phyloP scores from a whole-genome alignment of 2,888 invertebrate species.

The Drosophila paramelanica region DNA sequence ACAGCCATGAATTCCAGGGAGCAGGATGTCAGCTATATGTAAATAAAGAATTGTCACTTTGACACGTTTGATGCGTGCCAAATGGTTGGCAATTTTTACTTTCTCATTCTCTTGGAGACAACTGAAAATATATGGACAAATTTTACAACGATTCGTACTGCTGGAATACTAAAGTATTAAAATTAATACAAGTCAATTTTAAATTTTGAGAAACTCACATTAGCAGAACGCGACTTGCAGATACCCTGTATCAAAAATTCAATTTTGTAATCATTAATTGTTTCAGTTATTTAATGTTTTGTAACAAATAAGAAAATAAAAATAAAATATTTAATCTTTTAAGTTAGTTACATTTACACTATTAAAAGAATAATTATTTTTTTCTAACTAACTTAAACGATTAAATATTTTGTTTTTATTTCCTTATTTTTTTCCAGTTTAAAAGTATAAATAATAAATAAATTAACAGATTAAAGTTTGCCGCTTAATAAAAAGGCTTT shows the following conservation, averaged over 20 bases:
- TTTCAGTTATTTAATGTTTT: too few relatives aligned
- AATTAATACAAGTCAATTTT: background rate
- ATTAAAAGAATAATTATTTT: too few relatives aligned
- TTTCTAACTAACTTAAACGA: too few relatives aligned
- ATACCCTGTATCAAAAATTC: background rate
- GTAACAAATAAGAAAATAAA: too few relatives aligned
- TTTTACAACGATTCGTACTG: constrained; percentile 4
- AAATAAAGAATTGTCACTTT: constrained; percentile 79
- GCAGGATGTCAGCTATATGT: constrained; percentile 49
- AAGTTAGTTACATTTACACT: too few relatives aligned
- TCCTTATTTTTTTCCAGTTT: too few relatives aligned
- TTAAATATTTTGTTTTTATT: too few relatives aligned
- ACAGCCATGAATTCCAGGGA: constrained; percentile 41
- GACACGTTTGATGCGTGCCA: constrained; percentile 74
- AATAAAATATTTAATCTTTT: too few relatives aligned
- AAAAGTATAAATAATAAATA: too few relatives aligned
- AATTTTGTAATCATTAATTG: too few relatives aligned
- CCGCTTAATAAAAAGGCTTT: too few relatives aligned
- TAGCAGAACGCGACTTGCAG: background rate
- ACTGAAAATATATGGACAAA: constrained; percentile 14
- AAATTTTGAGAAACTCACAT: background rate
- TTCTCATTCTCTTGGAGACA: background rate
- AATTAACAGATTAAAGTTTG: too few relatives aligned
- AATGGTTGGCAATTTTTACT: constrained; percentile 63
- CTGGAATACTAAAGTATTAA: background rate